phyloP scores from a whole-genome alignment of 2,113 vertebrate genomes.

The Telmatochromis sp. region DNA sequence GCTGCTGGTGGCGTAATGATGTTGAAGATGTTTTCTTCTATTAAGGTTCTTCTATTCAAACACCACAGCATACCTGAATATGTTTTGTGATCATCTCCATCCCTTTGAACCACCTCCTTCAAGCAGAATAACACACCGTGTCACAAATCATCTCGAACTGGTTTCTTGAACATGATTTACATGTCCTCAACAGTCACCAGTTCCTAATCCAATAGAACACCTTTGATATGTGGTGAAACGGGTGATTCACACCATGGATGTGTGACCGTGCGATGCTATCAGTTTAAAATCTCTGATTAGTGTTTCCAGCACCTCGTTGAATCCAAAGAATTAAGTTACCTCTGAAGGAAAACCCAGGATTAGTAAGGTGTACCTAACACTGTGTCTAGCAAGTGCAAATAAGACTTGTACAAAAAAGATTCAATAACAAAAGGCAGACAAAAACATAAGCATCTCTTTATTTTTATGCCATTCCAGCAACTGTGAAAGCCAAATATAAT shows the following conservation, averaged over 20 bases:
- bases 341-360: neutral
- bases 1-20: neutral
- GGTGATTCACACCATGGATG: neutral
- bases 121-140: neutral
- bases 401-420: neutral
- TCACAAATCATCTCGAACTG: neutral
- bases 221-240: neutral
- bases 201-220: neutral
- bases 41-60: neutral
- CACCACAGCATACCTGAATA: neutral
- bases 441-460: slow-evolving; percentile 60
- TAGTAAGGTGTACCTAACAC: neutral
- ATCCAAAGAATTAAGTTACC: neutral
- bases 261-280: neutral
- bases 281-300: neutral
- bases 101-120: neutral
- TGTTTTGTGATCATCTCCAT: neutral
- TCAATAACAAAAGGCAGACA: neutral
- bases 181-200: neutral
- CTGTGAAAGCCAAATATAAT: slow-evolving; percentile 35
- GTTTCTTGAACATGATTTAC: neutral
- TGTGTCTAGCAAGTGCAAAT: neutral
- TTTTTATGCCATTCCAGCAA: slow-evolving; percentile 57
- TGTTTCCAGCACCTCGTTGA: neutral
- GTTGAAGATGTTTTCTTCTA: neutral